Percentiles rank a stretch among this genome's conserved stretches.
Evolutionary conservation across 2,888 invertebrate genomes (phyloP).

Genomic region (Orthosia cruda): DNA sequence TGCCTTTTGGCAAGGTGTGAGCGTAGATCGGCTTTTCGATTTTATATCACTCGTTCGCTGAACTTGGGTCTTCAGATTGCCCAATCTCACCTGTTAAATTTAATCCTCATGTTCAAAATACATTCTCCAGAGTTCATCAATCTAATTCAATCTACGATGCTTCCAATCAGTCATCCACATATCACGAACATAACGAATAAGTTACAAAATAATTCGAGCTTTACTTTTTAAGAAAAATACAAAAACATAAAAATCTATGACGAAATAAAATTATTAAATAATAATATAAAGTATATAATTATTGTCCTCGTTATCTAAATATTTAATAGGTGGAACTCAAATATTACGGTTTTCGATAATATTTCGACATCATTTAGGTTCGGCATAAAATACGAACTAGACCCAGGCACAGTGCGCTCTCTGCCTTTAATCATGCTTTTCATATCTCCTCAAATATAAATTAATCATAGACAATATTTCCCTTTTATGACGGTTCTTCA

Average conservation of each 20-base stretch:
- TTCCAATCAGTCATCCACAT: slow-evolving; percentile 62
- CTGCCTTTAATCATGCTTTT: slow-evolving; percentile 35
- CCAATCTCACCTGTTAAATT: not conserved
- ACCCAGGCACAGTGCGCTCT: slow-evolving; percentile 8
- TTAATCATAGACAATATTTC: slow-evolving; percentile 1
- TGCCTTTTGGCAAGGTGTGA: too few relatives aligned
- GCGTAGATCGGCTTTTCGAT: not conserved
- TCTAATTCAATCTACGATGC: slow-evolving; percentile 40
- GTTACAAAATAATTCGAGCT: slow-evolving; percentile 57
- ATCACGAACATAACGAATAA: slow-evolving; percentile 64
- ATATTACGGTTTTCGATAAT: slow-evolving; percentile 28
- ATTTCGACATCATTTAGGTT: not conserved
- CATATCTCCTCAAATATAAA: slow-evolving; percentile 3
- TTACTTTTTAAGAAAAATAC: slow-evolving; percentile 36
- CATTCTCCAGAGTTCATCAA: not conserved
- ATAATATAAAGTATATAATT: slow-evolving; percentile 21
- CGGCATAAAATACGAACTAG: not conserved
- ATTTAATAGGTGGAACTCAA: slow-evolving; percentile 43
- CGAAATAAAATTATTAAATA: slow-evolving; percentile 22
- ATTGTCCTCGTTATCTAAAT: slow-evolving; percentile 56
- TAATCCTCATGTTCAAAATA: not conserved
- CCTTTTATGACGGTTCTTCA: slow-evolving; percentile 23
- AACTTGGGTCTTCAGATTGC: not conserved
- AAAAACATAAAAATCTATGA: slow-evolving; percentile 36
- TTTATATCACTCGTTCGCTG: not conserved